phyloP scores from a whole-genome alignment of 2,888 invertebrate species.

The Liposcelis brunnea region DNA sequence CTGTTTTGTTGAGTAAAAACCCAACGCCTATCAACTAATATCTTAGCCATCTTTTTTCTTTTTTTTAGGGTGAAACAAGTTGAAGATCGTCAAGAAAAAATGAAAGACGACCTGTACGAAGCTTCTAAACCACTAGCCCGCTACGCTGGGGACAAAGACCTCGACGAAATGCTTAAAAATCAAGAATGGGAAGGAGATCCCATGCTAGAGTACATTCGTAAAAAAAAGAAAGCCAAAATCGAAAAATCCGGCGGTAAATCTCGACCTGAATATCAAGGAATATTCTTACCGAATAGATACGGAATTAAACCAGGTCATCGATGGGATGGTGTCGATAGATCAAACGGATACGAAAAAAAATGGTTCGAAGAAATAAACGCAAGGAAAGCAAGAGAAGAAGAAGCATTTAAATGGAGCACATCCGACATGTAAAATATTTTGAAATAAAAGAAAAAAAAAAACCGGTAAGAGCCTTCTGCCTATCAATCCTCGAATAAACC shows the following conservation, averaged over 20 bases:
- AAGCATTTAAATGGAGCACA: conserved; percentile 86
- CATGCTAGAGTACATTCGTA: conserved; percentile 72
- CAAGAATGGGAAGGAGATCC: conserved; percentile 79
- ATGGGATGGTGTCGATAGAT: conserved; percentile 97
- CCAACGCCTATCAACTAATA: too few relatives aligned
- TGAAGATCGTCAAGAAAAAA: conserved; percentile 47
- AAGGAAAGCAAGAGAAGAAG: conserved; percentile 57
- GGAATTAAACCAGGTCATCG: conserved; percentile 83
- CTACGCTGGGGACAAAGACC: conserved; percentile 71
- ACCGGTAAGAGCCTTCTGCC: too few relatives aligned
- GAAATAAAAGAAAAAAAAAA: neutral
- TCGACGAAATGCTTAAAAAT: conserved; percentile 58
- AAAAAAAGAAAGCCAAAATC: conserved; percentile 38
- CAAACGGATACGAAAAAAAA: conserved; percentile 87
- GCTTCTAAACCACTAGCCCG: conserved; percentile 83
- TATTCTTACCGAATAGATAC: conserved; percentile 81
- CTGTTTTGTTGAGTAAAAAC: too few relatives aligned
- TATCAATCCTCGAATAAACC: too few relatives aligned
- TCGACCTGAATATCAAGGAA: conserved; percentile 63
- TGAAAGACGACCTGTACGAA: conserved; percentile 64
- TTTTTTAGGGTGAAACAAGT: conserved; percentile 57
- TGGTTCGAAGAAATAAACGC: conserved; percentile 65
- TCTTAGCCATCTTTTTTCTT: too few relatives aligned
- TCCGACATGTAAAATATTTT: conserved; percentile 79
- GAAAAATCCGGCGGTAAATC: conserved; percentile 36